Percentiles rank a stretch among this genome's conserved stretches.
Conservation (phyloP, 2,113 vertebrate genomes). For the Heterochromis multidens region DNA sequence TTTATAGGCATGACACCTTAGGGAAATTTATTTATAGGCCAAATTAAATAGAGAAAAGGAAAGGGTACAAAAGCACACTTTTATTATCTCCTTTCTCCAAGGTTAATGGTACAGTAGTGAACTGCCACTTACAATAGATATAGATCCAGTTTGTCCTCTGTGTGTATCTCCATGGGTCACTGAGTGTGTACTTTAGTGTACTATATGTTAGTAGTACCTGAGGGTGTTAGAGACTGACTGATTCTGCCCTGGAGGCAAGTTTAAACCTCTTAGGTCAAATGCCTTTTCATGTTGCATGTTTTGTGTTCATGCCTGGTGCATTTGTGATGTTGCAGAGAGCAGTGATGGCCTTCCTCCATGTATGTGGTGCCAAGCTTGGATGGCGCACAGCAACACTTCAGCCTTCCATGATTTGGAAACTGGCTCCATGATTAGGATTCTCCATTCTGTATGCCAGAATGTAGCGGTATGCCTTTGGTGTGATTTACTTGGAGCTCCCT, state of each 20-base stretch:
- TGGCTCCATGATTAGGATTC: neutral
- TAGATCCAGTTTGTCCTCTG: slow-evolving; percentile 45
- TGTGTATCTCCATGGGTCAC: slow-evolving; percentile 10
- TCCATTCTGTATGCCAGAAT: neutral
- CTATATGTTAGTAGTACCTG: slow-evolving; percentile 4
- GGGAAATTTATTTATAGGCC: slow-evolving; percentile 51
- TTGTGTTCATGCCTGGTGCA: slow-evolving; percentile 13
- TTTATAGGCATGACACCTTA: neutral
- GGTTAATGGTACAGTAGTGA: slow-evolving; percentile 41
- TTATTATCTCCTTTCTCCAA: slow-evolving; percentile 46
- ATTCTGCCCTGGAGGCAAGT: slow-evolving; percentile 10
- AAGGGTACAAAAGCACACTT: slow-evolving; percentile 25
- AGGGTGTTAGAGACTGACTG: slow-evolving; percentile 3
- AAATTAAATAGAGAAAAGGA: slow-evolving; percentile 39
- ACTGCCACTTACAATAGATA: slow-evolving; percentile 13
- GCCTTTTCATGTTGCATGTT: slow-evolving; percentile 22
- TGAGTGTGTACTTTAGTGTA: slow-evolving; percentile 12
- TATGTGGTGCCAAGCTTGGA: slow-evolving; percentile 22
- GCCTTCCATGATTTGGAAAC: slow-evolving; percentile 8
- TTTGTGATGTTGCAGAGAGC: slow-evolving; percentile 31
- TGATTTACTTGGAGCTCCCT: slow-evolving; percentile 4
- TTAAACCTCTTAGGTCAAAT: slow-evolving; percentile 28
- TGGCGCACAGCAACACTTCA: neutral
- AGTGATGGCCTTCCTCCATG: neutral
- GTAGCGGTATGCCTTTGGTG: neutral